Evolutionary conservation across 2,797 vertebrate genomes (phyloP).

Genomic region (Enteromius fasciolatus): DNA sequence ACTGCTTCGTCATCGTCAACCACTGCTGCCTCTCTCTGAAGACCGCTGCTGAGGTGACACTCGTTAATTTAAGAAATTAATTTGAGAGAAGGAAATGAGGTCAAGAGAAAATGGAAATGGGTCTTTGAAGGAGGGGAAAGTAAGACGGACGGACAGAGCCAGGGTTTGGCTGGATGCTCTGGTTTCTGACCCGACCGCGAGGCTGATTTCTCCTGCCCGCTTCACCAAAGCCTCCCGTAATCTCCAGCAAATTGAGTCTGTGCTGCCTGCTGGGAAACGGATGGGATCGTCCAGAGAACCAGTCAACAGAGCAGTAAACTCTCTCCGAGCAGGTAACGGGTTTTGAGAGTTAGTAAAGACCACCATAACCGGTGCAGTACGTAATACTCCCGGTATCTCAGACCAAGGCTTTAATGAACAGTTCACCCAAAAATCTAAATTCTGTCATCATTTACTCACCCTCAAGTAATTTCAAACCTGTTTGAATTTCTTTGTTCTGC

Average conservation of each 20-base stretch:
- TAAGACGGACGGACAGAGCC: constrained; percentile 28
- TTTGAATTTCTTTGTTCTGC: too few species aligned
- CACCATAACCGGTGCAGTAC: too few species aligned
- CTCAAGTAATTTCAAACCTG: too few species aligned
- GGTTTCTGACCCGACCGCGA: constrained; percentile 33
- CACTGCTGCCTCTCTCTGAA: background rate
- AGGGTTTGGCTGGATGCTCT: constrained; percentile 54
- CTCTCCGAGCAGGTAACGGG: constrained; percentile 29
- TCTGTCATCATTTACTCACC: too few species aligned
- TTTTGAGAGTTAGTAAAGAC: constrained; percentile 2
- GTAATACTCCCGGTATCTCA: too few species aligned
- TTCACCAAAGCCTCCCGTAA: constrained; percentile 63
- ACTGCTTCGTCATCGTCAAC: background rate
- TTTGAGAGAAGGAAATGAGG: constrained; percentile 76
- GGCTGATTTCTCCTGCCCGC: constrained; percentile 17
- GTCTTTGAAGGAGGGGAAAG: constrained; percentile 42
- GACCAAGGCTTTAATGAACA: too few species aligned
- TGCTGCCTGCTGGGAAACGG: constrained; percentile 50
- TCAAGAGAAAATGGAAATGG: constrained; percentile 63
- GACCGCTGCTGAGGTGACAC: constrained; percentile 65
- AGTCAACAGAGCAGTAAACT: constrained; percentile 13
- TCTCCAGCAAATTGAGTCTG: constrained; percentile 71
- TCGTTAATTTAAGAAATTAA: constrained; percentile 80
- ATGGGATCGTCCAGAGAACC: constrained; percentile 34
- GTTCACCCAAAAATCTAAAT: too few species aligned